Evolutionary conservation across 2,888 invertebrate genomes (phyloP), one percentile per base, ranked within the genome.

Genomic region (Netelia melanura): DNA sequence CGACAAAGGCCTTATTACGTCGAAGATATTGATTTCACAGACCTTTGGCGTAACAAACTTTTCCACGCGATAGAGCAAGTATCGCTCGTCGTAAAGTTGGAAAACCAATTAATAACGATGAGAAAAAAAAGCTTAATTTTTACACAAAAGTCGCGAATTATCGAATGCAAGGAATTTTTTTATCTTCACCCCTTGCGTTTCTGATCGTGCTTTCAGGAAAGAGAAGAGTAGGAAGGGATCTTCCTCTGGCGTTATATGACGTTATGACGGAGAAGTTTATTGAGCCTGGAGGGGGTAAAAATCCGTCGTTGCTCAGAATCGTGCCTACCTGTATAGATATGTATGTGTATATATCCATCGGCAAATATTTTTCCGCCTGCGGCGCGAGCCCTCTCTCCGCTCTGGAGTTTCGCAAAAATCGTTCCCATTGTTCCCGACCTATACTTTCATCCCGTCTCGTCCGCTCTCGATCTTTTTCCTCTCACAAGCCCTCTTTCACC

Each of bases 341-440:
- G n/a, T n/a, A 74, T 43, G 43, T 38, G 17, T 62, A 38, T 52
- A 62, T 78, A 78, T 87, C 86, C 88, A 83, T 87, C 86, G 80
- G 88, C 88, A 90, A 90, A 89, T 90, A 90, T 88, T 90, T 90
- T 89, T 88, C 86, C 86, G 87, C 89, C 87, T 83, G 87, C 88
- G 87, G 88, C 87, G 82, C 84, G 44, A 68, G 56, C 70, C 48
- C 65, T 61, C 65, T 70, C 58, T 58, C 44, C 65, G 67, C 71
- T 70, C 65, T 65, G 61, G 87, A 80, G 87, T 88, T 87, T 88
- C 89, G 86, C 87, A 88, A 89, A 88, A 89, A 89, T 88, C 76
- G 89, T 87, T 87, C 86, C 86, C 88, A 89, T 90, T 90, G 89
- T 90, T 88, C 88, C 85, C 85, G 85, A 85, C 85, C 86, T 82